A percentile compares a stretch with the other conserved stretches of the same genome.
Conservation (phyloP, 2,113 vertebrate species). For the Onychostruthus taczanowskii region DNA sequence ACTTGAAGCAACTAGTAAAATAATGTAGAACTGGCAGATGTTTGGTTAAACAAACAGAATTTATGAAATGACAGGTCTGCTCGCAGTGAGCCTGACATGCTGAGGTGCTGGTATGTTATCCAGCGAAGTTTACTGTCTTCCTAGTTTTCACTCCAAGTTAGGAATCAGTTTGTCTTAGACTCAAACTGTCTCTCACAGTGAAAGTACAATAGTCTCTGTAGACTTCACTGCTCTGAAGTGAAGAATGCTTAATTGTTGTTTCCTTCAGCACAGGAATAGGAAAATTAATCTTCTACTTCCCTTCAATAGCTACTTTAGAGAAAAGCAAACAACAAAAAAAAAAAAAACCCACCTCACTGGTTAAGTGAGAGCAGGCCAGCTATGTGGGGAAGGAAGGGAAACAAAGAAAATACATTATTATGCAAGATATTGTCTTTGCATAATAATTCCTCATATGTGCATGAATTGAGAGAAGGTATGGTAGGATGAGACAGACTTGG, state of each 20-base stretch:
- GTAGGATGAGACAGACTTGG: background rate
- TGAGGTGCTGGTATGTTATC: background rate
- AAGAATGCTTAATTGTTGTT: background rate
- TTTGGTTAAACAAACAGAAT: background rate
- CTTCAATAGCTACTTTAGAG: background rate
- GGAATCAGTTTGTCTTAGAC: background rate
- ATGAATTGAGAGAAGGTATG: background rate
- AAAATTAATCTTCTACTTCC: background rate
- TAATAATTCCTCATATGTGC: background rate
- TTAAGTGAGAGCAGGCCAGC: background rate
- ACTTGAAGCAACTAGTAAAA: background rate
- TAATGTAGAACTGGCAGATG: background rate
- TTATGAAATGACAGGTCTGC: background rate
- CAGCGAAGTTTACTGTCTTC: background rate
- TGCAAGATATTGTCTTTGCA: background rate
- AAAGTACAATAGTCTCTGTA: background rate
- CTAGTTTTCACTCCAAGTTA: background rate
- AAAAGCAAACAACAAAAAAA: background rate
- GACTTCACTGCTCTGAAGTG: background rate
- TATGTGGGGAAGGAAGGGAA: background rate
- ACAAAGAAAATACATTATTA: background rate
- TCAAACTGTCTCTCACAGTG: background rate
- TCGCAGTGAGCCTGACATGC: accelerated
- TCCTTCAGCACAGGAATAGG: background rate
- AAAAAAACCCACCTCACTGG: accelerated